Percentiles rank a stretch among this genome's conserved stretches.
These are phyloP conservation scores for Plectus sambesii DNA, from an alignment of 1,140 invertebrate genomes.

Conservation along the genomic window DNA sequence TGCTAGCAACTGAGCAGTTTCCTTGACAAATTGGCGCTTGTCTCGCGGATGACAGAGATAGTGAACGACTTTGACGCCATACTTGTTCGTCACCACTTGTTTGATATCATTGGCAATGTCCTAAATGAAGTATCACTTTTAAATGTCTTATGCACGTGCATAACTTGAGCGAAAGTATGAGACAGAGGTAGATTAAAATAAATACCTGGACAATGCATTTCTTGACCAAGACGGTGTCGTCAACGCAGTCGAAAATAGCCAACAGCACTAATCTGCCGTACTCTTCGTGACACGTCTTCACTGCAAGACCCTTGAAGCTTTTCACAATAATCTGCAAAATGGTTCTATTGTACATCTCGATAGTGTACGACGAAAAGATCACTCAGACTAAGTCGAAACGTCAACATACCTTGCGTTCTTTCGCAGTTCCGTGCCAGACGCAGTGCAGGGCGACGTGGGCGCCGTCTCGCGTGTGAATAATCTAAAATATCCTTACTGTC, in stretches of 20 bases:
- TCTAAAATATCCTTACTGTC: conserved; percentile 59
- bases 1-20: no score
- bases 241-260: conserved; percentile 72
- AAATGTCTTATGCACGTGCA: no score
- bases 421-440: conserved; percentile 73
- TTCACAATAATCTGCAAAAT: no score
- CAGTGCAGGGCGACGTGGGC: conserved; percentile 64
- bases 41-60: conserved; percentile 72
- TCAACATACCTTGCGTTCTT: conserved; percentile 51
- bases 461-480: conserved; percentile 72
- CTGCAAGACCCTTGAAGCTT: conserved; percentile 66
- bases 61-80: conserved; percentile 55
- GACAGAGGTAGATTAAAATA: conserved; percentile 4
- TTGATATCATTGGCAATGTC: conserved; percentile 62
- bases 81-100: conserved; percentile 60
- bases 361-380: conserved; percentile 9
- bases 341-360: no score
- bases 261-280: conserved; percentile 70
- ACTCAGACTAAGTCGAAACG: no score
- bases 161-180: conserved; percentile 20
- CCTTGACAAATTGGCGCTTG: conserved; percentile 59
- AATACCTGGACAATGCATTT: conserved; percentile 57
- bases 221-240: conserved; percentile 77
- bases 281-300: conserved; percentile 68
- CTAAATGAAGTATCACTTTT: conserved; percentile 54